A percentile compares a stretch with the other conserved stretches of the same genome.
Evolutionary conservation across 2,888 invertebrate genomes (phyloP).

Genomic region (Lochmaea crataegi): DNA sequence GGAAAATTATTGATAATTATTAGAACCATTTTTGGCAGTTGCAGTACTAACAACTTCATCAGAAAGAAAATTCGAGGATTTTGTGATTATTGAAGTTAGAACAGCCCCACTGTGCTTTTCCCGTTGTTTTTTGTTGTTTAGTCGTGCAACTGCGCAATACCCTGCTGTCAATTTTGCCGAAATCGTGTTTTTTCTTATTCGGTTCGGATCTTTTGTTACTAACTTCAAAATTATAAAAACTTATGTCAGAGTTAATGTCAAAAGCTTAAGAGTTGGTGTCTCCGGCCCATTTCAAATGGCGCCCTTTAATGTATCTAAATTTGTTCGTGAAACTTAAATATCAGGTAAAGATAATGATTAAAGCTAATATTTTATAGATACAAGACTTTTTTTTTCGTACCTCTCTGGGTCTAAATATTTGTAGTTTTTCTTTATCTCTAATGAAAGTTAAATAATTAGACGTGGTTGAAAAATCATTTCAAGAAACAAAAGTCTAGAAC

Average conservation of each 20-base stretch:
- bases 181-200: conserved; percentile 44
- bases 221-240: conserved; percentile 2
- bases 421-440: too few species aligned
- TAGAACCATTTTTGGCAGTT: too few species aligned
- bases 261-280: conserved; percentile 3
- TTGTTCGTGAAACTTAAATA: conserved; percentile 22
- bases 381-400: too few species aligned
- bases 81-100: conserved; percentile 19
- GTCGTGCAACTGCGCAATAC: conserved; percentile 54
- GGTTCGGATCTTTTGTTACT: conserved; percentile 20
- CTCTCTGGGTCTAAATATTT: too few species aligned
- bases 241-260: conserved; percentile 11
- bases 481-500: not conserved
- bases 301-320: conserved; percentile 19
- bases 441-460: too few species aligned
- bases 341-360: not conserved
- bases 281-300: conserved; percentile 21
- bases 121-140: conserved; percentile 31
- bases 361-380: not conserved
- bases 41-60: conserved; percentile 46
- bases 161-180: conserved; percentile 53
- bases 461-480: not conserved
- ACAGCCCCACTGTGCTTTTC: conserved; percentile 29
- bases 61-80: conserved; percentile 45
- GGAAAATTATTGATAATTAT: too few species aligned